Percentiles rank a stretch among this genome's conserved stretches.
Evolutionary conservation across 2,888 invertebrate genomes (phyloP).

Genomic region (Calliopum simillimum): DNA sequence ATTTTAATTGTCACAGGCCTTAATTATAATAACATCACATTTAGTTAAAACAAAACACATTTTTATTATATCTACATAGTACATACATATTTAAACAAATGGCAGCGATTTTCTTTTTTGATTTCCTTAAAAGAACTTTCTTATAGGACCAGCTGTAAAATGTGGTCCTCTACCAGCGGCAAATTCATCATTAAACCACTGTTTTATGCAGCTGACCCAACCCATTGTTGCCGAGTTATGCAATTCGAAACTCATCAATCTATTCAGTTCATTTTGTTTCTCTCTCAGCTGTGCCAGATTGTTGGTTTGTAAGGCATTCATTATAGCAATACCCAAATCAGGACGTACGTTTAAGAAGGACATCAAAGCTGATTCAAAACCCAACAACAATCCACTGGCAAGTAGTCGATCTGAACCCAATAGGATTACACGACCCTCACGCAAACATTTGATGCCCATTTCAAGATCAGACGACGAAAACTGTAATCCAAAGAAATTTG

Average conservation of each 20-base stretch:
- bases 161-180: neutral
- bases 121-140: constrained; percentile 33
- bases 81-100: neutral
- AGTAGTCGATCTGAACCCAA: constrained; percentile 76
- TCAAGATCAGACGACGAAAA: constrained; percentile 81
- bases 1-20: too few species aligned
- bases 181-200: constrained; percentile 46
- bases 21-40: too few species aligned
- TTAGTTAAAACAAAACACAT: too few species aligned
- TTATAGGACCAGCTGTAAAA: constrained; percentile 39
- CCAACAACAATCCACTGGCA: constrained; percentile 75
- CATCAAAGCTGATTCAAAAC: constrained; percentile 79
- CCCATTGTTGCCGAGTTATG: constrained; percentile 35
- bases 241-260: constrained; percentile 44
- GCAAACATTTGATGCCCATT: constrained; percentile 74
- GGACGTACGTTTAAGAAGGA: constrained; percentile 78
- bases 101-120: neutral
- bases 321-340: constrained; percentile 70
- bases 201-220: constrained; percentile 45
- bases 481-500: constrained; percentile 85
- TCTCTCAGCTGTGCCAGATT: constrained; percentile 39
- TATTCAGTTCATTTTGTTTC: constrained; percentile 44
- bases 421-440: constrained; percentile 71
- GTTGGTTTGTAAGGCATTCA: constrained; percentile 67
- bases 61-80: too few species aligned